These are phyloP conservation scores for Gila orcuttii DNA, from an alignment of 2,113 vertebrate genomes.

Conservation along the genomic window DNA sequence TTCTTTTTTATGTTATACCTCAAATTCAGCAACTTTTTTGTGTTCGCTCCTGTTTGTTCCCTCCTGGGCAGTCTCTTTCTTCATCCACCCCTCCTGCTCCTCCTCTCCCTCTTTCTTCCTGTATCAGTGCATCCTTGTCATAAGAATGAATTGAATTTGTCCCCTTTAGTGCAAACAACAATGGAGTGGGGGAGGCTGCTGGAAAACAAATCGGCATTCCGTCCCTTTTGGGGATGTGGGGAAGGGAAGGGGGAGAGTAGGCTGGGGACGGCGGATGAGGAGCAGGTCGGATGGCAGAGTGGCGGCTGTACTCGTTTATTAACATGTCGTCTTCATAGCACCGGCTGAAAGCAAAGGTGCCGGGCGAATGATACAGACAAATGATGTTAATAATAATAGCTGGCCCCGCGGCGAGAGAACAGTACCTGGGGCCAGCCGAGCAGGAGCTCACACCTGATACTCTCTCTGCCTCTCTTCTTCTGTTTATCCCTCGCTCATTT, in stretches of 20 bases:
- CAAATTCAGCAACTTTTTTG: slow-evolving; percentile 73
- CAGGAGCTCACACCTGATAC: slow-evolving; percentile 70
- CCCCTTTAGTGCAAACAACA: slow-evolving; percentile 99
- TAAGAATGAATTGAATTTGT: slow-evolving; percentile 99
- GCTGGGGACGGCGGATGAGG: slow-evolving; percentile 79
- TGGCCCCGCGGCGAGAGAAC: slow-evolving; percentile 88
- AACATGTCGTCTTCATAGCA: slow-evolving; percentile 91
- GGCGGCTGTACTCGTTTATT: slow-evolving; percentile 93
- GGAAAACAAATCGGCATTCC: slow-evolving; percentile 95
- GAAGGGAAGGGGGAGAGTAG: slow-evolving; percentile 71
- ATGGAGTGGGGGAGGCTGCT: slow-evolving; percentile 92
- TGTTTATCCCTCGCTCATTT: slow-evolving; percentile 12
- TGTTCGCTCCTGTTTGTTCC: slow-evolving; percentile 80
- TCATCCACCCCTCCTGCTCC: slow-evolving; percentile 46
- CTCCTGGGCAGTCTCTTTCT: slow-evolving; percentile 69
- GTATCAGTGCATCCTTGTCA: slow-evolving; percentile 93
- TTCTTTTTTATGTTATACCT: slow-evolving; percentile 43
- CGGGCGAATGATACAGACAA: slow-evolving; percentile 93
- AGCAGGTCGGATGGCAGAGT: slow-evolving; percentile 88
- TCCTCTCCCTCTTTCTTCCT: slow-evolving; percentile 66
- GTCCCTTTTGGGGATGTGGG: slow-evolving; percentile 93
- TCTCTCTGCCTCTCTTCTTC: slow-evolving; percentile 38
- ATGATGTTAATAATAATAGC: slow-evolving; percentile 98
- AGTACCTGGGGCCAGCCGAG: slow-evolving; percentile 72
- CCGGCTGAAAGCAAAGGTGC: slow-evolving; percentile 89